Evolutionary conservation across 1,140 invertebrate species (phyloP), one percentile per base, ranked within the genome.

Genomic region (Samia ricini): DNA sequence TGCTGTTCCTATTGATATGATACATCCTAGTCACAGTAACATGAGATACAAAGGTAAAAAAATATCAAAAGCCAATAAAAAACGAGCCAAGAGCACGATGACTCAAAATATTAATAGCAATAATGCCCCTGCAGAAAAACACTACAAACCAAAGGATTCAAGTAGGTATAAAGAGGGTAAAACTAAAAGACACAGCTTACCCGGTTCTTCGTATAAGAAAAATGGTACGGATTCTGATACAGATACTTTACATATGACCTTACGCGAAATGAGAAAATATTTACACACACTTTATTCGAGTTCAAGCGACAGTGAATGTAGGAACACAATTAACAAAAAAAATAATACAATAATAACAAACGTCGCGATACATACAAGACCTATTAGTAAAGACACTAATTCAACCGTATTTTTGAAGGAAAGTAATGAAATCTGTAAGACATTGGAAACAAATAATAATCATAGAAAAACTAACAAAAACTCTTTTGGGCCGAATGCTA

Each of bases 241-340:
- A 4, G 96, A 97, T 74, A 96, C 96, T 1, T 93, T 97, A 61
- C 96, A 97, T 77, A 95, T 97, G 93, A 96, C 96, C 8, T 85
- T 97, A 19, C 95, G 96, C 64, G 96, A 97, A 88, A 96, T 97
- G 66, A 92, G 95, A 66, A 94, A 95, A 73, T 96, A 96, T 83
- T 90, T 96, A 65, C 94, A 96, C 61, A 95, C 94, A 0, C 83
- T 96, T 15, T 96, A 96, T 78, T 95, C 95, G 5, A 95, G 94
- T 80, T 94, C 93, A 81, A 93, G 91, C 64, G 91, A 92, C 66
- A 88, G 91, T 7, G 84, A 90, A 65, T 85, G 79, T 54, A 77
- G 81, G 58, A 78, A 77, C 36, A 87, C 84, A 12, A 72, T 87
- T 24, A 77, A 79, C 50, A 88, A 83, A 60, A 88, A 81, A 59